These are phyloP conservation scores for Drosophila putrida DNA, from an alignment of 2,888 invertebrate species.

Conservation along the genomic window DNA sequence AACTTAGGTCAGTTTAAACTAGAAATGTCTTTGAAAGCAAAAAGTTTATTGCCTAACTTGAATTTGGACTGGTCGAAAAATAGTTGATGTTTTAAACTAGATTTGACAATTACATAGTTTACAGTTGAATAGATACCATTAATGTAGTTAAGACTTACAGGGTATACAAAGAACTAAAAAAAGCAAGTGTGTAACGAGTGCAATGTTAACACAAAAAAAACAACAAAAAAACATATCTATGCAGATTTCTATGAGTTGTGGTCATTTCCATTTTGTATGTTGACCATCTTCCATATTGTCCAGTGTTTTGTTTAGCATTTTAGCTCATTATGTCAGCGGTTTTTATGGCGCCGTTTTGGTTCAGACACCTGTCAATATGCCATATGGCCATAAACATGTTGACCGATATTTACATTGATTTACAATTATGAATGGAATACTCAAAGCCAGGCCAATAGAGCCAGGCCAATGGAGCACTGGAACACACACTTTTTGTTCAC, in stretches of 20 bases:
- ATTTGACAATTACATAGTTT: too few species aligned
- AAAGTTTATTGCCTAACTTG: too few species aligned
- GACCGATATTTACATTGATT: slow-evolving; percentile 59
- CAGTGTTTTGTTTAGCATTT: slow-evolving; percentile 37
- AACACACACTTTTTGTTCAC: slow-evolving; percentile 6
- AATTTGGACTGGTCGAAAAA: too few species aligned
- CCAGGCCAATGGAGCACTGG: slow-evolving; percentile 19
- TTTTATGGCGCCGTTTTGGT: slow-evolving; percentile 46
- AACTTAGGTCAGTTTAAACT: neutral
- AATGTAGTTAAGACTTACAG: neutral
- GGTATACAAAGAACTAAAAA: neutral
- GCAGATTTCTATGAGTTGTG: slow-evolving; percentile 1
- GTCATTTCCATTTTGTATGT: slow-evolving; percentile 21
- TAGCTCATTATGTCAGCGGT: slow-evolving; percentile 56
- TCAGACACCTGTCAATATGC: slow-evolving; percentile 40
- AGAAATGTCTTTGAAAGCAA: neutral
- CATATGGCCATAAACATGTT: slow-evolving; percentile 38
- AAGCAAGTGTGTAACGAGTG: slow-evolving; percentile 33
- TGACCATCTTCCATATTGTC: slow-evolving; percentile 11
- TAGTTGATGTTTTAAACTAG: too few species aligned
- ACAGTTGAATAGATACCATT: too few species aligned
- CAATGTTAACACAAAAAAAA: slow-evolving; percentile 7
- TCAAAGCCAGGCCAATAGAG: slow-evolving; percentile 1
- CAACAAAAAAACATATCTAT: slow-evolving; percentile 11
- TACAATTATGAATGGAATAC: slow-evolving; percentile 37